Conservation (phyloP, 2,797 vertebrate genomes). For the Echiichthys vipera region DNA sequence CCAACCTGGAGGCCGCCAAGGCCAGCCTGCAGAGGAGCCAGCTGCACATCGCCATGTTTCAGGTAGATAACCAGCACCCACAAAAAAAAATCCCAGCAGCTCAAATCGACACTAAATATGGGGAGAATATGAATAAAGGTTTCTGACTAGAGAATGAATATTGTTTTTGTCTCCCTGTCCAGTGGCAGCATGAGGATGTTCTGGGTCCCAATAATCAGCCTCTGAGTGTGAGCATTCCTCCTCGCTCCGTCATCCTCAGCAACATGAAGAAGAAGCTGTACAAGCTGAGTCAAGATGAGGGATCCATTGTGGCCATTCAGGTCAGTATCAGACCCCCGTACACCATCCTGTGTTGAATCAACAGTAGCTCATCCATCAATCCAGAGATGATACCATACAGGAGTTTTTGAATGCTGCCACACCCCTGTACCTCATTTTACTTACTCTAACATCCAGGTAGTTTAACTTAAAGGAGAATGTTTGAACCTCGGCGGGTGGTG, state of each 20-base stretch:
- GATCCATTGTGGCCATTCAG: conserved; percentile 92
- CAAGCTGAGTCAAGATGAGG: conserved; percentile 95
- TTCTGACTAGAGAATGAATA: neutral
- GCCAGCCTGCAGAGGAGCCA: conserved; percentile 95
- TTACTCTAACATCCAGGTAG: too few species aligned
- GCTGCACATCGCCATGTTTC: conserved; percentile 96
- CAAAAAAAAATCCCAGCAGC: too few species aligned
- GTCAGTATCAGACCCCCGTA: conserved; percentile 69
- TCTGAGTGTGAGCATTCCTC: conserved; percentile 92
- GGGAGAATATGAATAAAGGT: neutral
- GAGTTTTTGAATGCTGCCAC: neutral
- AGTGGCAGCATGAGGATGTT: conserved; percentile 99
- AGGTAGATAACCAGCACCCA: too few species aligned
- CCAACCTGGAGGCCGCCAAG: conserved; percentile 92
- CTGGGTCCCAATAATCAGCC: conserved; percentile 92
- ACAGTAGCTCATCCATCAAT: neutral
- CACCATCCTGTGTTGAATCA: neutral
- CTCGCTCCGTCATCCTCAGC: conserved; percentile 93
- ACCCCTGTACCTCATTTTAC: too few species aligned
- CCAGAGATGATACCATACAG: neutral
- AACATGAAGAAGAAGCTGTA: conserved; percentile 99
- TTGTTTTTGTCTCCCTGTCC: conserved; percentile 2
- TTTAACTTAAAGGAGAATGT: too few species aligned
- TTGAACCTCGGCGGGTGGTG: too few species aligned
- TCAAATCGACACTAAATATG: too few species aligned